Evolutionary conservation across 2,888 invertebrate genomes (phyloP).

Genomic region (Drosophila mimica): DNA sequence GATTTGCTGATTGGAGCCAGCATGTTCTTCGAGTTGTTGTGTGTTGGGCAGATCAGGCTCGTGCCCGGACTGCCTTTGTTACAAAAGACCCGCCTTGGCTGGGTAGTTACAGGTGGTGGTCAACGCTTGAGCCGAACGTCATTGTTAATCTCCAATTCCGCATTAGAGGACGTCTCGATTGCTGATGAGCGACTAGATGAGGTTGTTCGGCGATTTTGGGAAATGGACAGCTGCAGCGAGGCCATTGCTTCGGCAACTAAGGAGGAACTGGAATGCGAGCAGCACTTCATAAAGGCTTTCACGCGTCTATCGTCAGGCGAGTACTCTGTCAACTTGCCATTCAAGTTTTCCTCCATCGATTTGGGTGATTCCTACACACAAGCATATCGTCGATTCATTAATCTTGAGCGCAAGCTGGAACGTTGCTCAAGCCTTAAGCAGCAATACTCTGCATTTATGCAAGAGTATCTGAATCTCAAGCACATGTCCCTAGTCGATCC

Average conservation of each 20-base stretch:
- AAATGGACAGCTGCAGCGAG: neutral
- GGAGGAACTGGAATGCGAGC: neutral
- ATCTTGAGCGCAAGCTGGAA: neutral
- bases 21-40: no score
- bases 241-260: no score
- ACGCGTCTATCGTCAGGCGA: neutral
- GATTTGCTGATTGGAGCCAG: no score
- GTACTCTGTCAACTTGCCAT: neutral
- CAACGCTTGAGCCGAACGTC: neutral
- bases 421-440: neutral
- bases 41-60: no score
- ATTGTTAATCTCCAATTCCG: no score
- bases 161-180: no score
- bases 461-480: neutral
- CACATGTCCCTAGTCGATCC: neutral
- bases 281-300: neutral
- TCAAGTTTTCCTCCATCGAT: neutral
- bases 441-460: no score
- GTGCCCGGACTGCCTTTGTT: no score
- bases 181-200: neutral
- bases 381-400: neutral
- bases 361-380: neutral
- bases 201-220: neutral
- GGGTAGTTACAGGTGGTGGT: neutral
- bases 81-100: neutral